Base-by-base conservation (phyloP, 2,113 vertebrate genomes). In the Diglossa brunneiventris region DNA sequence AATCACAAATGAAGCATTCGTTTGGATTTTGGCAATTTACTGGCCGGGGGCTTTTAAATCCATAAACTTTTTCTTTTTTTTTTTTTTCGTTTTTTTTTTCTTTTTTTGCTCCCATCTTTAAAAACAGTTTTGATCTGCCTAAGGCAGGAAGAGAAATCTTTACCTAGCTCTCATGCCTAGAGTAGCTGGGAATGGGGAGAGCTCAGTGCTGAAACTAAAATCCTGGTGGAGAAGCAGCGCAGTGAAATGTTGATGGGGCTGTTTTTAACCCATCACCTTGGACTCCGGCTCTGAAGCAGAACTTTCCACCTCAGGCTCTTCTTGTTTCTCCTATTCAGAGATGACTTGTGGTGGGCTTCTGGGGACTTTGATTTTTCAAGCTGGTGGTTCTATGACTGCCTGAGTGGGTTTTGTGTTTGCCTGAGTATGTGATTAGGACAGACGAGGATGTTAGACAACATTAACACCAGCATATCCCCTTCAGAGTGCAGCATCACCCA, bases 1-100 rank as follows among this genome's bases (percentile, higher is more conserved):
- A 96, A 98, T 98, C 96, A 98, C 95, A 97, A 97, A 90, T 75
- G 95, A 97, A 92, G 90, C 89, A 83, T 94, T 96, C 37, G 35
- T 90, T 89, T 61, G 94, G 86, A 90, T 91, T 94, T 92, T 78
- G 76, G 93, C 80, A 87, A 84, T 95, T 97, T 96, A 87, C 89
- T 92, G 80, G 67, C 90, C 66, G 35, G 46, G n/a, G 73, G 68
- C 64, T 92, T 85, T 85, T 89, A 94, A 89, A 88, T 95, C 62
- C 83, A 44, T 94, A 96, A 94, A 70, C 30, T 56, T 92, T 90
- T 23, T 28, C 9, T 11, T 37, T 46, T 39, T 27, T 49, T 49
- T 46, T 39, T 22, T 50, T 15, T 15, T n/a, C n/a, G n/a, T 39
- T 37, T 13, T 19, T 31, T 11, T 8, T 27, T 47, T n/a, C 24